Evolutionary conservation across 2,888 invertebrate species (phyloP), one percentile per base, ranked within the genome.

Genomic region (Prenolepis imparis): DNA sequence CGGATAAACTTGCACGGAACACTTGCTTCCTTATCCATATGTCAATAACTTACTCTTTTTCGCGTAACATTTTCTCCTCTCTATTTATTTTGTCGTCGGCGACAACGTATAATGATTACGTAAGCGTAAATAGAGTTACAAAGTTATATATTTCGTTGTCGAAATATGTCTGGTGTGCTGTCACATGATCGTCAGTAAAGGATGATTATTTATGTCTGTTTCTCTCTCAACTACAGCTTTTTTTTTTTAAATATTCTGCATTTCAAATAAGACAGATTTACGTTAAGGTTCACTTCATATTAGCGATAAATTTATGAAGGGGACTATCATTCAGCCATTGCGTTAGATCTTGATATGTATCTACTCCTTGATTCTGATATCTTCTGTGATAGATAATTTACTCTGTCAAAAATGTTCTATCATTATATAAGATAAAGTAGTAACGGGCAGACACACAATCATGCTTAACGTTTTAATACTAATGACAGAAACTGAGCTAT

Each of bases 111-210:
- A 15, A 32, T 61, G 4, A 3, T 75, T 52, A 64, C 0, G 3
- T 63, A 64, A 75, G n/a, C 18, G 11, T 48, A 75, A 36, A 64
- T 36, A 75, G 8, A 52, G 24, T 64, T 36, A 24, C 12, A 9
- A 24, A 64, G 44, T 21, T 28, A 21, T 44, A 32, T 61, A 64
- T 75, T 48, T 52, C 24, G 63, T 11, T 39, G 32, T 5, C 32
- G 12, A 8, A 63, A 64, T 64, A 24, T 15, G 36, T 3, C 9
- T 11, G 36, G 4, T 36, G 3, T 44, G 12, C 36, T 57, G 24
- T 70, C 1, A 28, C 28, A 12, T 21, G 55, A 9, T 32, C 36
- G n/a, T 24, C 6, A 52, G 11, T 32, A 5, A 68, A 52, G 11
- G 1, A 44, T 18, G n/a, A 52, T 32, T 39, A 36, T 24, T 55